Percentiles rank a stretch among this genome's conserved stretches.
Evolutionary conservation across 2,888 invertebrate genomes (phyloP).

Genomic region (Panopea generosa): DNA sequence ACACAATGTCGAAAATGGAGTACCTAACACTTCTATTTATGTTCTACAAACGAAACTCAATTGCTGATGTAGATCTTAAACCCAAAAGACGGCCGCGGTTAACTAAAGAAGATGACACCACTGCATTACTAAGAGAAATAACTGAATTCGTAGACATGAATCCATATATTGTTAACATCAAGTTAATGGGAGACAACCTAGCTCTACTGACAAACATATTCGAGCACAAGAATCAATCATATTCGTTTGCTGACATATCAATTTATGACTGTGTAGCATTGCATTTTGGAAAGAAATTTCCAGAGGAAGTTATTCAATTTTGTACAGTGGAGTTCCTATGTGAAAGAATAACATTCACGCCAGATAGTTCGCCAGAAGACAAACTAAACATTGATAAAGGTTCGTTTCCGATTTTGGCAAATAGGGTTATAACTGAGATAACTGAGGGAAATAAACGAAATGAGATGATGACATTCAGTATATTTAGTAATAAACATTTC

Average conservation of each 20-base stretch:
- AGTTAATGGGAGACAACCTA: background rate
- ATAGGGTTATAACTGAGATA: slow-evolving; percentile 11
- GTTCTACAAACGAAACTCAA: slow-evolving; percentile 4
- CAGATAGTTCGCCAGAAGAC: background rate
- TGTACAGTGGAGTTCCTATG: slow-evolving; percentile 13
- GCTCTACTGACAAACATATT: background rate
- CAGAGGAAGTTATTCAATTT: slow-evolving; percentile 15
- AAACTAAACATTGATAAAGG: background rate
- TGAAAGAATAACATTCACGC: background rate
- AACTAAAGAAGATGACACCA: too few species aligned
- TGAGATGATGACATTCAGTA: background rate
- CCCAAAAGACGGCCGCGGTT: background rate
- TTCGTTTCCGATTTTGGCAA: slow-evolving; percentile 1
- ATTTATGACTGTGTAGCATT: slow-evolving; percentile 8
- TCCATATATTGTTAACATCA: background rate
- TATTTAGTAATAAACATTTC: background rate
- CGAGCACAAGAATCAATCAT: background rate
- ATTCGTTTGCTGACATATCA: background rate
- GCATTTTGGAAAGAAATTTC: background rate
- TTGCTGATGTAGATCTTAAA: slow-evolving; percentile 5
- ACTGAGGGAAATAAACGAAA: background rate
- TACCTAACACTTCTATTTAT: slow-evolving; percentile 6
- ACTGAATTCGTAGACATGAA: slow-evolving; percentile 10
- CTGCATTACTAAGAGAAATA: background rate
- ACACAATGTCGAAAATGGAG: background rate